Evolutionary conservation across 2,888 invertebrate genomes (phyloP).

Genomic region (Gymnoscelis rufifasciata): DNA sequence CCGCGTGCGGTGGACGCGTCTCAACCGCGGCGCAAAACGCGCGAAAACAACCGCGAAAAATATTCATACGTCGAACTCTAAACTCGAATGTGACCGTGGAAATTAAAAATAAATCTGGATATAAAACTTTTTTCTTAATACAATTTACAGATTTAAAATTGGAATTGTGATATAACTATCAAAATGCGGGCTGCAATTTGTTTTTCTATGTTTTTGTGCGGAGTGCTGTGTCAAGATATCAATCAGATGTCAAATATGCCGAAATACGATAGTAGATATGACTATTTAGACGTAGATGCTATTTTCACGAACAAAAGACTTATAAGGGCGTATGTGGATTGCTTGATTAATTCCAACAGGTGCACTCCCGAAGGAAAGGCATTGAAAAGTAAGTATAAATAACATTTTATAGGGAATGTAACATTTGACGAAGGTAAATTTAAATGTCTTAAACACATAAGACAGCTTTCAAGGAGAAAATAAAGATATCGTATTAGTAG

Average conservation of each 20-base stretch:
- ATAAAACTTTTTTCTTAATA: too few species aligned
- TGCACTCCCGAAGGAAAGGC: constrained; percentile 86
- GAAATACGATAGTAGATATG: constrained; percentile 80
- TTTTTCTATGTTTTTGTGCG: constrained; percentile 48
- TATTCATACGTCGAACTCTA: background rate
- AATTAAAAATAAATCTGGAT: background rate
- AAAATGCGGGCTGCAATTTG: constrained; percentile 58
- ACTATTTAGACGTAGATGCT: constrained; percentile 84
- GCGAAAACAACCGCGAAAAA: background rate
- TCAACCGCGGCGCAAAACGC: background rate
- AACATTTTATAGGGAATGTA: too few species aligned
- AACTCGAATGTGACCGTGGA: background rate
- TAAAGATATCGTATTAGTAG: too few species aligned
- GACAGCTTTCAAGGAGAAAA: too few species aligned
- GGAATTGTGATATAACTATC: constrained; percentile 14
- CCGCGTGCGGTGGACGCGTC: constrained; percentile 36
- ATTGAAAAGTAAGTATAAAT: constrained; percentile 81
- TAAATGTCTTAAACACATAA: too few species aligned
- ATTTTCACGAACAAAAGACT: constrained; percentile 83
- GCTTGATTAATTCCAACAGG: constrained; percentile 82
- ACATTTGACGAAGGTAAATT: too few species aligned
- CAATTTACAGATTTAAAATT: constrained; percentile 6
- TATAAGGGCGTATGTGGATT: constrained; percentile 84
- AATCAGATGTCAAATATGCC: constrained; percentile 58
- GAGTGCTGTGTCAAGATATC: constrained; percentile 52